These are phyloP conservation scores for Ophion costatus DNA, from an alignment of 2,888 invertebrate genomes.

Conservation along the genomic window DNA sequence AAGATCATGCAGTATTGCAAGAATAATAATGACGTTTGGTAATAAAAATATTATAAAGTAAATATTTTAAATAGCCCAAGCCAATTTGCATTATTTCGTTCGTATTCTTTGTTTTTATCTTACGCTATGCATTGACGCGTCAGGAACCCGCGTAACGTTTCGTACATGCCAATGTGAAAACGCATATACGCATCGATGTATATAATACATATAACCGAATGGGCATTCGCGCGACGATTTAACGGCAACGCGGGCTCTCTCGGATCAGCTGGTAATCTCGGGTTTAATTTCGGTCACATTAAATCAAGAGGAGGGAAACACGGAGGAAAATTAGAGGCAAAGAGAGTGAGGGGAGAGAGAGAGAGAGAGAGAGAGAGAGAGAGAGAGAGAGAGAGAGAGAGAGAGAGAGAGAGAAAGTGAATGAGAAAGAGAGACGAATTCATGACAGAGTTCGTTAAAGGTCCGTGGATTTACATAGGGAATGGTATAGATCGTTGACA, in stretches of 20 bases:
- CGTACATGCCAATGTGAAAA: slow-evolving; percentile 59
- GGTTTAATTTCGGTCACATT: slow-evolving; percentile 79
- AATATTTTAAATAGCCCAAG: too few relatives aligned
- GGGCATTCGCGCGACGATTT: slow-evolving; percentile 74
- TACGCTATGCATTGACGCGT: slow-evolving; percentile 23
- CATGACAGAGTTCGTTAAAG: slow-evolving; percentile 63
- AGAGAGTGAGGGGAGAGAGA: slow-evolving; percentile 35
- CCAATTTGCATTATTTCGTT: not conserved
- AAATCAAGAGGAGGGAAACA: slow-evolving; percentile 72
- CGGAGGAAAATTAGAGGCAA: slow-evolving; percentile 60
- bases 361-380: slow-evolving; percentile 47
- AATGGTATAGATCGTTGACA: slow-evolving; percentile 61
- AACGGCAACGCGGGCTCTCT: slow-evolving; percentile 72
- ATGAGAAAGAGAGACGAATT: slow-evolving; percentile 55
- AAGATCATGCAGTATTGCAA: too few relatives aligned
- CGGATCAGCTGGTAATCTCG: slow-evolving; percentile 79
- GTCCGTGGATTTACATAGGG: slow-evolving; percentile 62
- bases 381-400: slow-evolving; percentile 55
- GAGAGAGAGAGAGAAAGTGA: slow-evolving; percentile 48
- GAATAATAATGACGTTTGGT: too few relatives aligned
- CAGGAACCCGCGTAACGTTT: slow-evolving; percentile 34
- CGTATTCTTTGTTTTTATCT: slow-evolving; percentile 12
- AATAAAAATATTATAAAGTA: too few relatives aligned
- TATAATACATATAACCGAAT: slow-evolving; percentile 27
- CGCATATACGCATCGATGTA: slow-evolving; percentile 48